Evolutionary conservation across 2,888 invertebrate species (phyloP).

Genomic region (Aporophyla nigra): DNA sequence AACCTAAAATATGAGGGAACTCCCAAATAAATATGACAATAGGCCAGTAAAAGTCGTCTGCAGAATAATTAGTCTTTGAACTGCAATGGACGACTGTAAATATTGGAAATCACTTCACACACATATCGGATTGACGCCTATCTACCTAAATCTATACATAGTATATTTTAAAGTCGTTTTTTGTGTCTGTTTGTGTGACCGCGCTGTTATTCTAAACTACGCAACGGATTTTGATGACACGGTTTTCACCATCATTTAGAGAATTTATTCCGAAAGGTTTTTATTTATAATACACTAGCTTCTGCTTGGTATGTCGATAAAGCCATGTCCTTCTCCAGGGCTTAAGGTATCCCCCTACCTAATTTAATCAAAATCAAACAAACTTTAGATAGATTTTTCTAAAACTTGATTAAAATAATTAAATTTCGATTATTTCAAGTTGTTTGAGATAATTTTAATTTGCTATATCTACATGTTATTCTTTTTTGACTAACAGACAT

Average conservation of each 20-base stretch:
- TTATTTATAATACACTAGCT: too few relatives aligned
- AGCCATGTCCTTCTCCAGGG: too few relatives aligned
- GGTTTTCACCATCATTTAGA: not conserved
- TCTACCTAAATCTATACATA: not conserved
- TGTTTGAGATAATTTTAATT: too few relatives aligned
- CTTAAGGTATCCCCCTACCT: too few relatives aligned
- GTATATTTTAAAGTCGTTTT: not conserved
- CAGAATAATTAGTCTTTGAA: not conserved
- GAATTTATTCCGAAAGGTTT: not conserved
- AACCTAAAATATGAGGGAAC: not conserved
- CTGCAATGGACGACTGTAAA: constrained; percentile 5
- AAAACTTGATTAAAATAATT: too few relatives aligned
- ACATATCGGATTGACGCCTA: not conserved
- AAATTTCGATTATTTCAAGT: too few relatives aligned
- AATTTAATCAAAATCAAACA: too few relatives aligned
- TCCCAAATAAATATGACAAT: not conserved
- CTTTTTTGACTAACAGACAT: too few relatives aligned
- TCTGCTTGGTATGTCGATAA: too few relatives aligned
- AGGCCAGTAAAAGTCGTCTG: not conserved
- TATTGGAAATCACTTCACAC: not conserved
- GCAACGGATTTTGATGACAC: not conserved
- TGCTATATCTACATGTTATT: too few relatives aligned
- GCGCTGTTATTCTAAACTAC: not conserved
- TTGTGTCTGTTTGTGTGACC: not conserved
- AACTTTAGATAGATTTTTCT: too few relatives aligned